Conservation (phyloP, 1,140 invertebrate species). For the Drosophila sechellia region DNA sequence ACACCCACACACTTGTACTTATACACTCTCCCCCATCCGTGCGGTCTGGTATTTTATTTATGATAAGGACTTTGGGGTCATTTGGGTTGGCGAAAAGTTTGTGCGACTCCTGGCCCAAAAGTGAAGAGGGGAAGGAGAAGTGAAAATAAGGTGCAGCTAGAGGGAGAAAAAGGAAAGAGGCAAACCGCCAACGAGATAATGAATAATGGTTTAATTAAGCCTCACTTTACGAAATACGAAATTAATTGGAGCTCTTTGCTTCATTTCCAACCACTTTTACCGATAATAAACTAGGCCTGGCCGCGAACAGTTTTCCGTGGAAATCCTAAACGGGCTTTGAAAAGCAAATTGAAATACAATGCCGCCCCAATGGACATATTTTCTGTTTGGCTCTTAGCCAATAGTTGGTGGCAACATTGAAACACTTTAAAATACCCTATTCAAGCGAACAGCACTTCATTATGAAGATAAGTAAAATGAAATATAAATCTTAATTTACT, state of each 20-base stretch:
- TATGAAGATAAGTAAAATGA: neutral
- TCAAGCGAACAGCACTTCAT: too few relatives aligned
- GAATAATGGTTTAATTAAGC: slow-evolving; percentile 81
- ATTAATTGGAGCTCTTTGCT: slow-evolving; percentile 63
- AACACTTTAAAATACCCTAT: neutral
- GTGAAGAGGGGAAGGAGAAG: neutral
- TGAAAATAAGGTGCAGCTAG: slow-evolving; percentile 51
- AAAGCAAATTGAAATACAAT: slow-evolving; percentile 55
- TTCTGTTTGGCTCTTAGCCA: slow-evolving; percentile 37
- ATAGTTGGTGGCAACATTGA: neutral
- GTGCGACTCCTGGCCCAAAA: slow-evolving; percentile 33
- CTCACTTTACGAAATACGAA: slow-evolving; percentile 72
- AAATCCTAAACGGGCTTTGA: slow-evolving; percentile 26
- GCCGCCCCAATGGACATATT: slow-evolving; percentile 29
- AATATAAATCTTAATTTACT: neutral
- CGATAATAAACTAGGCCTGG: slow-evolving; percentile 35
- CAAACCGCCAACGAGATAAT: slow-evolving; percentile 60
- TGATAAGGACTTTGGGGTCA: slow-evolving; percentile 59
- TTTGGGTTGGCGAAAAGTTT: slow-evolving; percentile 46
- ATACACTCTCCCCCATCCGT: neutral
- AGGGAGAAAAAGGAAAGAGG: neutral
- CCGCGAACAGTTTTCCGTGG: slow-evolving; percentile 23
- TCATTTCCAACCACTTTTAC: neutral
- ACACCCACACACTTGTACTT: neutral
- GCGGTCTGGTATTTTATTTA: slow-evolving; percentile 62